These are phyloP conservation scores for Polypterus senegalus DNA, from an alignment of 2,113 vertebrate genomes.

Conservation along the genomic window DNA sequence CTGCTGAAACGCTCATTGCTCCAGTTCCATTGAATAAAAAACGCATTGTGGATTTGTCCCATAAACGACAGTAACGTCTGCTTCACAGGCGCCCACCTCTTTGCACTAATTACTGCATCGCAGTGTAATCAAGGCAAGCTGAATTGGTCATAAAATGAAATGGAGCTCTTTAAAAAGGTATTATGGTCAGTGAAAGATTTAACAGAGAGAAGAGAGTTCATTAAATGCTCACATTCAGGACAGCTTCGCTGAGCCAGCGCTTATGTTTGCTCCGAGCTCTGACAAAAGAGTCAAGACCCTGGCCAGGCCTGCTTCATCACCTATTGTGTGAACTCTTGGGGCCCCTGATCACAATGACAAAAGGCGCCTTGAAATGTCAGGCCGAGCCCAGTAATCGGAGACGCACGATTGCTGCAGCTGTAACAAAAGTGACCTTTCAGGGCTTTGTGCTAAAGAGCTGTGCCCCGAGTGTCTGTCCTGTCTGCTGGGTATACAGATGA, in stretches of 20 bases:
- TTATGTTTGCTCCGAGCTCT: too few relatives aligned
- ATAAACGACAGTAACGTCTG: neutral
- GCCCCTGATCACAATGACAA: conserved; percentile 1
- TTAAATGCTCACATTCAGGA: neutral
- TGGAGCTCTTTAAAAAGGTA: conserved; percentile 8
- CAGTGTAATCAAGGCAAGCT: conserved; percentile 15
- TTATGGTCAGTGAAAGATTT: conserved; percentile 6
- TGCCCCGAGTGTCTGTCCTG: too few relatives aligned
- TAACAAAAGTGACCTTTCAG: neutral
- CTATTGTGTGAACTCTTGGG: neutral
- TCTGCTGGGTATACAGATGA: too few relatives aligned
- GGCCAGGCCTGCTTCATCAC: conserved; percentile 1
- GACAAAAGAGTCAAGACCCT: neutral
- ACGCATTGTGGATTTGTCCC: conserved; percentile 1
- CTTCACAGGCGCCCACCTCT: conserved; percentile 4
- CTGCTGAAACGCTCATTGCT: conserved; percentile 7
- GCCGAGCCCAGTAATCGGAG: neutral
- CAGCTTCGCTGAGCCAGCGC: too few relatives aligned
- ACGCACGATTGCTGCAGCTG: neutral
- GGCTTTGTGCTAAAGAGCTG: neutral
- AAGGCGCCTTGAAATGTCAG: neutral
- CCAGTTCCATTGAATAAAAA: conserved; percentile 8
- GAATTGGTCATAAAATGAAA: conserved; percentile 12
- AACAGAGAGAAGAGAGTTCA: conserved; percentile 1
- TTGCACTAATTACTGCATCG: conserved; percentile 15